These are phyloP conservation scores for Crotalus horridus DNA, from an alignment of 2,113 vertebrate genomes.

Conservation along the genomic window DNA sequence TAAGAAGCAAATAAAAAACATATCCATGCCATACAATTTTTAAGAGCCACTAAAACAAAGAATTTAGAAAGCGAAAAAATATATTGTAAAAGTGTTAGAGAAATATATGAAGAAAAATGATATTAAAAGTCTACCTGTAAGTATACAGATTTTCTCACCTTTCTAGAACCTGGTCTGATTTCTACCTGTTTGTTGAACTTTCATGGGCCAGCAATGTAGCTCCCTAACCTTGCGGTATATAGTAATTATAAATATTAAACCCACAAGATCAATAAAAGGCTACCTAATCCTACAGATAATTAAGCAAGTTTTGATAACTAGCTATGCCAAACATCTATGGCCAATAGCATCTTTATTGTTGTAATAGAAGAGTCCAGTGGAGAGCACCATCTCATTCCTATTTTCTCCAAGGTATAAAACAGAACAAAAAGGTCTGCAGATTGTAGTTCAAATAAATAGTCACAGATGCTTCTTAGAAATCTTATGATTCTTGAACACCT, in stretches of 20 bases:
- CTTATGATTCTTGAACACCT: neutral
- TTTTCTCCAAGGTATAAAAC: neutral
- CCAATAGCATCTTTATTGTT: neutral
- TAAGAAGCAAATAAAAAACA: neutral
- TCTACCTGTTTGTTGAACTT: neutral
- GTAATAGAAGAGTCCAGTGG: neutral
- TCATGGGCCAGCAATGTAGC: constrained; percentile 34
- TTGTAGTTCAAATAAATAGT: neutral
- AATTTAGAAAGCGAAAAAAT: neutral
- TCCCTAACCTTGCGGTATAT: constrained; percentile 11
- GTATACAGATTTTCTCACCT: neutral
- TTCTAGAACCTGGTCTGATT: neutral
- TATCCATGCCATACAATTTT: neutral
- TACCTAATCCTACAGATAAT: constrained; percentile 34
- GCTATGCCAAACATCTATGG: constrained; percentile 31
- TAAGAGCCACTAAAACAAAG: neutral
- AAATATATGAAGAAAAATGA: neutral
- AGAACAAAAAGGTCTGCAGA: neutral
- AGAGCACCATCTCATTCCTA: constrained; percentile 33
- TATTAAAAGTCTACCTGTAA: neutral
- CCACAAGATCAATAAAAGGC: constrained; percentile 36
- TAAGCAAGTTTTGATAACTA: constrained; percentile 48
- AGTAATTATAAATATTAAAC: neutral
- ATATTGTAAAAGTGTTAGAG: neutral
- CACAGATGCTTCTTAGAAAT: neutral